Base-by-base conservation (phyloP, 2,888 invertebrate genomes). In the Xiphydria camelus region DNA sequence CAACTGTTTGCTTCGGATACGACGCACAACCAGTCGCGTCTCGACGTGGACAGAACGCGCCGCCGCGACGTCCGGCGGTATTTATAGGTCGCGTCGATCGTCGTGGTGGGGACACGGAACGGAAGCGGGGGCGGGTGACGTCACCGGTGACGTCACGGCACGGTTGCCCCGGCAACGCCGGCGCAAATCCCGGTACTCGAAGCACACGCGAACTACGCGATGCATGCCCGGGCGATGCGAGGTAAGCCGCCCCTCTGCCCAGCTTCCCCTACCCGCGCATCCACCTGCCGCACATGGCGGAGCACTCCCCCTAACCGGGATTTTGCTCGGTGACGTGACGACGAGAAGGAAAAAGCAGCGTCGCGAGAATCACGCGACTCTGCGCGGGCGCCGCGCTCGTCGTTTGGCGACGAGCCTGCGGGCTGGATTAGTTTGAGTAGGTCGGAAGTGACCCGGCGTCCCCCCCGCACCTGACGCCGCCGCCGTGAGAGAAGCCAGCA, bases 181-280 rank as follows among this genome's bases (percentile, higher is more conserved):
- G 55, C 53, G 64, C 64, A 65, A 66, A 66, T 66, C 66, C 67
- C 61, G 52, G 63, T 52, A 60, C 64, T 10, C n/a, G n/a, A n/a
- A n/a, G 58, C 37, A 49, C 49, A 57, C 58, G 56, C 42, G 42
- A 47, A 41, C 42, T 46, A 41, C 38, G n/a, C 40, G 55, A 52
- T 59, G 47, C 59, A 53, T 53, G 51, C 62, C 64, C 62, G 60
- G 64, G 63, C 55, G 47, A 53, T 58, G 55, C 55, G 55, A 61
- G 64, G 62, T 63, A 57, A 61, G 55, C 57, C 55, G 59, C 61
- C 55, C 57, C 57, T 51, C n/a, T n/a, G n/a, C n/a, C n/a, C n/a
- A 50, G 57, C 45, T 51, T 45, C 48, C 41, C 37, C 7, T 31
- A 25, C 21, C 31, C 38, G 33, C 34, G 33, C 33, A 32, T 33